Evolutionary conservation across 2,888 invertebrate species (phyloP), one percentile per base, ranked within the genome.

Genomic region (Tiliacea aurago): DNA sequence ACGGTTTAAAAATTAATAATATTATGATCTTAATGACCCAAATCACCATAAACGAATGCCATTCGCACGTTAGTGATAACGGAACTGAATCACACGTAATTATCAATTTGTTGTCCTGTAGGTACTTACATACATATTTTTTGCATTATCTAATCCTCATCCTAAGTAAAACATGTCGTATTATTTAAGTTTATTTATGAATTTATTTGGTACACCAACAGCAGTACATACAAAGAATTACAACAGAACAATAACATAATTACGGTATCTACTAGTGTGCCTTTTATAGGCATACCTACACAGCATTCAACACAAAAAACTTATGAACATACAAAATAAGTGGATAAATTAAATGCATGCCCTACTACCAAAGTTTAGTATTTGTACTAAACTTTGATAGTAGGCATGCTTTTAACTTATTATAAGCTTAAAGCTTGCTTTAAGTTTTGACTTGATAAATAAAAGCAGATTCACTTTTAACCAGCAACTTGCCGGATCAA

Each of bases 401-500:
- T n/a, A n/a, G n/a, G n/a, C n/a, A n/a, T n/a, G n/a, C n/a, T n/a
- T n/a, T n/a, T n/a, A n/a, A n/a, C n/a, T n/a, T n/a, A n/a, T n/a
- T n/a, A n/a, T n/a, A n/a, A n/a, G n/a, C n/a, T n/a, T n/a, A n/a
- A n/a, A n/a, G n/a, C n/a, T n/a, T n/a, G n/a, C n/a, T n/a, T n/a
- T n/a, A n/a, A n/a, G n/a, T n/a, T n/a, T n/a, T n/a, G n/a, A n/a
- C n/a, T 53, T 51, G 11, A 18, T 43, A 43, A 43, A 53, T 43
- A 43, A 71, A 71, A 51, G 6, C 13, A 70, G 53, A 70, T 77
- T 73, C 66, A 67, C 47, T 71, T 67, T 76, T 53, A 3, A 68
- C 53, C 66, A 59, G 59, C 51, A 41, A 59, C 62, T 76, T 65
- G 75, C 62, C 49, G n/a, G 13, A 55, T 49, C 63, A 55, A 69